These are phyloP conservation scores for Ailurus styani DNA, from an alignment of 2,113 vertebrate genomes.

Conservation along the genomic window DNA sequence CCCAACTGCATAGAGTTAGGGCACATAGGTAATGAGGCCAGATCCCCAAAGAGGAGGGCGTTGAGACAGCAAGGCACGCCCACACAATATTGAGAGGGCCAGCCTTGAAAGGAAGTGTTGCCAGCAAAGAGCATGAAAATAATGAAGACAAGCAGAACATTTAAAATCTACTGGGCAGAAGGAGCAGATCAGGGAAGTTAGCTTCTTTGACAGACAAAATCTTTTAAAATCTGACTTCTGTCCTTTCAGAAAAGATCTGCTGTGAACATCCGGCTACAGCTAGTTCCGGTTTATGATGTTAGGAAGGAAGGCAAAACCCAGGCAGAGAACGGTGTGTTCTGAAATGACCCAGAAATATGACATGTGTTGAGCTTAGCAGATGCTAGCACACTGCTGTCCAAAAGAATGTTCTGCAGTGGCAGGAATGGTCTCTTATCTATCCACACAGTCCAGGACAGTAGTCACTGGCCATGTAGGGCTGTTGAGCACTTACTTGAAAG, in stretches of 20 bases:
- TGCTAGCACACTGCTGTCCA: not conserved
- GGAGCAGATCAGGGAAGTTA: not conserved
- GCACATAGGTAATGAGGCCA: not conserved
- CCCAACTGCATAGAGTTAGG: not conserved
- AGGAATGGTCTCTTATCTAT: not conserved
- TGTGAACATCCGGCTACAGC: not conserved
- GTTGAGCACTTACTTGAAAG: not conserved
- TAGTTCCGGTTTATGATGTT: not conserved
- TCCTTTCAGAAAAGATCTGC: not conserved
- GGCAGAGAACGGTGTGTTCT: not conserved
- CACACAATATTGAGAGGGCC: not conserved
- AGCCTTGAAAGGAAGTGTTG: not conserved
- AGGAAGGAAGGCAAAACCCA: not conserved
- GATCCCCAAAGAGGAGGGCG: not conserved
- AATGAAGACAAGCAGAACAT: not conserved
- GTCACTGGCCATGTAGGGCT: not conserved
- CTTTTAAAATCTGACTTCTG: conserved; percentile 16
- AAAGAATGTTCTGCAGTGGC: not conserved
- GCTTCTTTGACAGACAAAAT: conserved; percentile 11
- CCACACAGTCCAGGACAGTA: not conserved
- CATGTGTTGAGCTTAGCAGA: not conserved
- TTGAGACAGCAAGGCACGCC: not conserved
- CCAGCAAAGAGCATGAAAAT: not conserved
- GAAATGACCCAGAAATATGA: not conserved
- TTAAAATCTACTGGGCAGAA: not conserved